Conservation (phyloP, 2,888 invertebrate genomes). For the Adineta ricciae region DNA sequence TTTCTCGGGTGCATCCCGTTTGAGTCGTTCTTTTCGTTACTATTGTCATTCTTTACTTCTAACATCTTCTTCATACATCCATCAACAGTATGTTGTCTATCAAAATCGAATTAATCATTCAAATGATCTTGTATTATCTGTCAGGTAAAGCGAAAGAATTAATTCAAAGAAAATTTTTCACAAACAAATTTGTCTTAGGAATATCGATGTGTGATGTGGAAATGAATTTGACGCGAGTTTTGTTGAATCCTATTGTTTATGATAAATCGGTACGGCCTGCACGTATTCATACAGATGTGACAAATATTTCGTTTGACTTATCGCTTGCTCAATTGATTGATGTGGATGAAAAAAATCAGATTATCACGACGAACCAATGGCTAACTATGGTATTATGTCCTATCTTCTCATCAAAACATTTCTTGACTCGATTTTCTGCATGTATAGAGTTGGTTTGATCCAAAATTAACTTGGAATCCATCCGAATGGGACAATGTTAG, state of each 20-base stretch:
- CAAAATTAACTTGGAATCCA: constrained; percentile 71
- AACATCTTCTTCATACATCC: neutral
- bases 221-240: neutral
- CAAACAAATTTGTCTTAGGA: neutral
- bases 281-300: constrained; percentile 46
- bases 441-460: constrained; percentile 65
- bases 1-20: neutral
- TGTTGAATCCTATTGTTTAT: neutral
- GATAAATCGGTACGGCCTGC: constrained; percentile 47
- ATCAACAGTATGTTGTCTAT: neutral
- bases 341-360: constrained; percentile 72
- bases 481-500: constrained; percentile 72
- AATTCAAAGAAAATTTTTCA: neutral
- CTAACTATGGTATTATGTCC: constrained; percentile 53
- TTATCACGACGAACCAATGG: constrained; percentile 76
- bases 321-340: constrained; percentile 57
- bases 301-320: constrained; percentile 55
- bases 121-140: neutral
- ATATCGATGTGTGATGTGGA: neutral
- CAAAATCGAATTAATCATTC: neutral
- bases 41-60: neutral
- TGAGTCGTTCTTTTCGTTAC: neutral
- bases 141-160: neutral
- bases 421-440: neutral
- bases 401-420: neutral